Base-by-base conservation (phyloP, 1,140 invertebrate genomes). In the Formica exsecta region DNA sequence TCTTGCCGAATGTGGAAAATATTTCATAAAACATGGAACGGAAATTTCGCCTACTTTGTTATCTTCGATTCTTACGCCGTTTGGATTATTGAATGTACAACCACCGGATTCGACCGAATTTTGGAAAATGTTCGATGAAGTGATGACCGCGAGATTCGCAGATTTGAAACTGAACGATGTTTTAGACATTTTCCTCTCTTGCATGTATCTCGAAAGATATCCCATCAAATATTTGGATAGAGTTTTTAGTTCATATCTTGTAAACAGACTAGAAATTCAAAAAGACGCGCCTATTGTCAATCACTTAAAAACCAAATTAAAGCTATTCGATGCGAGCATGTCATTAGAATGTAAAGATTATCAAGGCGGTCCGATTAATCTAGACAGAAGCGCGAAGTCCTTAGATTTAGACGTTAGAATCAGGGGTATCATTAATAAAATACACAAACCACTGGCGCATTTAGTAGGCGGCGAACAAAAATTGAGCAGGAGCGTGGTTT, bases 311-410 rank as follows among this genome's bases (percentile, higher is more conserved):
- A 93, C 95, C 32, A 96, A 96, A 87, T 91, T 97, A 25, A 95
- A 96, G 91, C 92, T 97, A 4, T 95, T 97, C 32, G 97, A 97
- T 88, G 95, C 95, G 61, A 95, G 96, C 5, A 95, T 97, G 95
- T 96, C 96, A 38, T 91, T 97, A 44, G 97, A 97, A 89, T 97
- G 96, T 91, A 88, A 95, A 59, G 92, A 94, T 38, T 97, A 97
- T 91, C 91, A 91, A 36, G 96, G 96, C 48, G 96, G 96, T n/a
- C 88, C 97, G 57, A 87, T 97, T 19, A 96, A 96, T 13, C 94
- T 94, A 76, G 95, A 96, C 86, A 95, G 95, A 73, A 93, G 91
- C 76, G 81, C 89, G 3, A 93, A 86, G 76, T 85, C 86, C 13
- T 88, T 90, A 19, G 74, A 57, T 16, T 29, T 84, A 73, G 97